Percentiles rank a stretch among this genome's conserved stretches.
These are phyloP conservation scores for Hirundichthys speculiger DNA, from an alignment of 2,113 vertebrate species.

Conservation along the genomic window DNA sequence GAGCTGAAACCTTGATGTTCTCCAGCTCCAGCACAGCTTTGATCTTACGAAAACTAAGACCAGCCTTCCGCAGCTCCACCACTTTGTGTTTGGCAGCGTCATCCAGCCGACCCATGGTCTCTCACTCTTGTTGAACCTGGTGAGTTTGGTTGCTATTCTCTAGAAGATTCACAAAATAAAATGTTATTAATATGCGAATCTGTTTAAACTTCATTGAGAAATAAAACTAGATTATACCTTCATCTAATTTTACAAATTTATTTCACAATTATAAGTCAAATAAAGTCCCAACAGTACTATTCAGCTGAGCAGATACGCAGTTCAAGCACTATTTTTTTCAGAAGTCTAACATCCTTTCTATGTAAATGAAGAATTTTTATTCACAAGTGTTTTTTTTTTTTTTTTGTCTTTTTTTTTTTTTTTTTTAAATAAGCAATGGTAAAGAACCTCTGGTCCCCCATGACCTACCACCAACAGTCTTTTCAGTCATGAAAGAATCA, in stretches of 20 bases:
- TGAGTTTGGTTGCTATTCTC: conserved; percentile 1
- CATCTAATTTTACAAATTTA: too few relatives aligned
- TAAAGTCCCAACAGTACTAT: too few relatives aligned
- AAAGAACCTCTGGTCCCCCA: too few relatives aligned
- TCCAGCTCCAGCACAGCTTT: conserved; percentile 90
- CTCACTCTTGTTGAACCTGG: neutral
- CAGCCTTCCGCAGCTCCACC: conserved; percentile 85
- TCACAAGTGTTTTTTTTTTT: neutral
- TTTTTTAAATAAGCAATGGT: neutral
- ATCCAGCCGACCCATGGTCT: conserved; percentile 85
- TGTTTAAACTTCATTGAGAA: too few relatives aligned
- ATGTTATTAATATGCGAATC: too few relatives aligned
- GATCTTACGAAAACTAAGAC: conserved; percentile 89
- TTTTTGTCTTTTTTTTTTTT: neutral
- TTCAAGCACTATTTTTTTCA: too few relatives aligned
- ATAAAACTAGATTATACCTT: too few relatives aligned
- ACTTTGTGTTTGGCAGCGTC: conserved; percentile 87
- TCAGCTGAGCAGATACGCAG: too few relatives aligned
- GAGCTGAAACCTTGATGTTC: conserved; percentile 85
- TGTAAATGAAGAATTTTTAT: neutral
- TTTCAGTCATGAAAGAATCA: too few relatives aligned
- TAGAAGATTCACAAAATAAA: neutral
- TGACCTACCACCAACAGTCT: too few relatives aligned
- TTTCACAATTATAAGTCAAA: too few relatives aligned
- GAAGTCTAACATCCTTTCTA: too few relatives aligned